These are phyloP conservation scores for Dasysyrphus tricinctus DNA, from an alignment of 2,888 invertebrate genomes.

Conservation along the genomic window DNA sequence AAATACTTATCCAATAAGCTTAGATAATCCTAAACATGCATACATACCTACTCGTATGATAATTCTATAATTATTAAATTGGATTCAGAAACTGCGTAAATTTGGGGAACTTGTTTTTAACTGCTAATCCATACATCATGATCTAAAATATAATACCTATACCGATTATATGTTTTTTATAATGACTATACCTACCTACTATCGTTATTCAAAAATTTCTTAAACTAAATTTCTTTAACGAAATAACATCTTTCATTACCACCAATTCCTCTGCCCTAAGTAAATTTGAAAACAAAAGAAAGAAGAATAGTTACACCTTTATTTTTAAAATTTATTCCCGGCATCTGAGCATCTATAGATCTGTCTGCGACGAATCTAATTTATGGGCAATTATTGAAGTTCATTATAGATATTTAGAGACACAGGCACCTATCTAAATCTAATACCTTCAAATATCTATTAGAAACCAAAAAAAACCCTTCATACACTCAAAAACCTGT, in stretches of 20 bases:
- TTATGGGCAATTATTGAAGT: conserved; percentile 76
- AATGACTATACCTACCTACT: too few species aligned
- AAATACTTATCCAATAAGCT: too few species aligned
- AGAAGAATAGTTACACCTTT: conserved; percentile 19
- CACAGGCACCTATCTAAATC: conserved; percentile 69
- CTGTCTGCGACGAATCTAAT: conserved; percentile 76
- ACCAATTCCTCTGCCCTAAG: background rate
- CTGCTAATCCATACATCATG: too few species aligned
- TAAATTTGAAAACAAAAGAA: conserved; percentile 5
- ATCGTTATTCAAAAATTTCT: background rate
- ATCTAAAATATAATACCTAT: too few species aligned
- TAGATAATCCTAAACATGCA: too few species aligned
- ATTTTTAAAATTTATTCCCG: conserved; percentile 64
- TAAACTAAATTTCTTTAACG: background rate
- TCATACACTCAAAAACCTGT: conserved; percentile 57
- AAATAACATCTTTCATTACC: conserved; percentile 13
- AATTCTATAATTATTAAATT: too few species aligned
- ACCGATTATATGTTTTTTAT: too few species aligned
- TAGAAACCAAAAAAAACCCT: conserved; percentile 24
- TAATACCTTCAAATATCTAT: conserved; percentile 49
- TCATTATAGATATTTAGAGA: conserved; percentile 76
- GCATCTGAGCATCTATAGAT: conserved; percentile 73
- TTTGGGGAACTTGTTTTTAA: too few species aligned
- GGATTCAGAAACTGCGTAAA: too few species aligned
- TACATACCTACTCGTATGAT: too few species aligned